Base-by-base conservation (phyloP, 2,888 invertebrate genomes). In the Torymus tubicola region DNA sequence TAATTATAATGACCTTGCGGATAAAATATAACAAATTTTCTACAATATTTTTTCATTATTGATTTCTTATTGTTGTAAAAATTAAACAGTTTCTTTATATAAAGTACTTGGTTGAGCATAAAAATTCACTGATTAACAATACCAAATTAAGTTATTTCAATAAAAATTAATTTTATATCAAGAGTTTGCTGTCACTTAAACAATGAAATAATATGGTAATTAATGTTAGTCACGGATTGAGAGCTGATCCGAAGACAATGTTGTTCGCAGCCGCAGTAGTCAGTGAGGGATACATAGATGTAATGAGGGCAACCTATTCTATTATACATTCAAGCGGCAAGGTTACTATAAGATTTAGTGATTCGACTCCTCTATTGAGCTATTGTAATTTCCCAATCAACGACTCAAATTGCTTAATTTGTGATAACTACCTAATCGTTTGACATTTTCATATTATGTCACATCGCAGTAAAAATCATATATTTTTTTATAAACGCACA, bases 291-390 rank as follows among this genome's bases (percentile, higher is more conserved):
- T 63, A 53, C 13, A 21, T 24, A 21, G 21, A 52, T 58, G 60
- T 64, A 31, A 52, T 67, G 52, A 55, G 1, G 31, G 8, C n/a
- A n/a, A 21, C 61, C 55, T 55, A 76, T 76, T 21, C 69, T 76
- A 76, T 76, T 76, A 76, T 76, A 42, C 76, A 13, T 18, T 16
- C 60, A 69, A 69, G 68, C 69, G 63, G 14, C 55, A 57, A 69
- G 69, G 69, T 76, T 69, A 76, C 76, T 21, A 21, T 63, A 76
- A 69, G 69, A 76, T 76, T 76, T 76, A 69, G 69, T 52, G 63
- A 69, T 63, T 18, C 53, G 61, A 21, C 53, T n/a, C 55, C 24
- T 52, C 16, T 13, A 55, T 42, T 76, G 53, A 63, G 3, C 60
- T 21, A 13, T 52, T 63, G 55, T 69, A 42, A 61, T 69, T 61